Evolutionary conservation across 2,797 vertebrate species (phyloP).

Genomic region (Sandelia bainsii): DNA sequence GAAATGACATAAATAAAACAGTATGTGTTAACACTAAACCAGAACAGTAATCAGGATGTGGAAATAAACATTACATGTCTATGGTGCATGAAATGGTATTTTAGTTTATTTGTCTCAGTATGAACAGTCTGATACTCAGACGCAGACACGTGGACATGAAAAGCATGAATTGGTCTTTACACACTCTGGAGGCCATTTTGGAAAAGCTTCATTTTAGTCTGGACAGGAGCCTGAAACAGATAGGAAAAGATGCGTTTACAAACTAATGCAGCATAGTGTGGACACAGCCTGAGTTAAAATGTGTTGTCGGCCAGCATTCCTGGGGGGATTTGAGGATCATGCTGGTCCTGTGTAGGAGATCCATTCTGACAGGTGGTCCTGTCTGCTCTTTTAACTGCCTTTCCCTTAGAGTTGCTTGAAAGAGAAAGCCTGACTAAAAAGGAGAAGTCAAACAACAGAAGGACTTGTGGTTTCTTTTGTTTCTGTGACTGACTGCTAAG

Average conservation of each 20-base stretch:
- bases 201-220: background rate
- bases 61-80: too few species aligned
- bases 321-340: background rate
- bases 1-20: too few species aligned
- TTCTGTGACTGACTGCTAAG: conserved; percentile 16
- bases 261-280: background rate
- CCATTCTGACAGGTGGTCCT: background rate
- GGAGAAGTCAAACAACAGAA: conserved; percentile 57
- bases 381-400: background rate
- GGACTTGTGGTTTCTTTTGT: conserved; percentile 58
- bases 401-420: background rate
- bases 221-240: background rate
- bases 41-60: too few species aligned
- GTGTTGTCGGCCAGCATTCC: background rate
- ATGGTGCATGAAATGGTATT: too few species aligned
- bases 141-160: too few species aligned
- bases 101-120: too few species aligned
- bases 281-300: background rate
- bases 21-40: too few species aligned
- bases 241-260: background rate
- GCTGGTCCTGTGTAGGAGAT: background rate
- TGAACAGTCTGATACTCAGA: too few species aligned
- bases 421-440: conserved; percentile 58
- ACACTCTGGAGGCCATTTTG: too few species aligned
- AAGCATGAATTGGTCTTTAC: too few species aligned